Conservation (phyloP, 2,797 vertebrate species). For the Typhlichthys eigenmanni region DNA sequence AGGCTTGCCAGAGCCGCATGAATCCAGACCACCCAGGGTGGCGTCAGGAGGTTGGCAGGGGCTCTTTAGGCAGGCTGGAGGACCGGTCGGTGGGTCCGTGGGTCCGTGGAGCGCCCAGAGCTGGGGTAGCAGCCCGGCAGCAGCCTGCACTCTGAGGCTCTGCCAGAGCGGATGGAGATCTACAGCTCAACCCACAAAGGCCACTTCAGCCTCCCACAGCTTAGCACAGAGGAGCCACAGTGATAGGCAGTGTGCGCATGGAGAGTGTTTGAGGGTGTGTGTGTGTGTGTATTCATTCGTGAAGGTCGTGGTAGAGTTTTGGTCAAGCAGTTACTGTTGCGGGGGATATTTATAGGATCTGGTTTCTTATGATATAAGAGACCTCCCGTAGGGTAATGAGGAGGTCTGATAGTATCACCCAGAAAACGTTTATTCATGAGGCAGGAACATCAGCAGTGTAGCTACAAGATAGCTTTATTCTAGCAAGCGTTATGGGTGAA, state of each 20-base stretch:
- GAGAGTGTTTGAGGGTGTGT: conserved; percentile 24
- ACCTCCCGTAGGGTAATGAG: conserved; percentile 65
- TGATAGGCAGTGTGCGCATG: conserved; percentile 47
- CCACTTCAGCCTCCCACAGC: conserved; percentile 75
- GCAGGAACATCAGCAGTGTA: conserved; percentile 49
- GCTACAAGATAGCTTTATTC: conserved; percentile 45
- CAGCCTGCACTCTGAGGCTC: conserved; percentile 60
- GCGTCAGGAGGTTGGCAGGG: conserved; percentile 77
- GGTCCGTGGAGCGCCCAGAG: conserved; percentile 53
- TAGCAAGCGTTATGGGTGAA: not conserved
- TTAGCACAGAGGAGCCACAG: conserved; percentile 66
- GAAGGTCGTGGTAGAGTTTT: conserved; percentile 52
- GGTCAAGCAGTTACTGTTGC: conserved; percentile 47
- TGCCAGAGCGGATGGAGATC: conserved; percentile 72
- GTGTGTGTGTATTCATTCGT: conserved; percentile 38
- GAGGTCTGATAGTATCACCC: conserved; percentile 48
- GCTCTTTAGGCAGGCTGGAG: conserved; percentile 68
- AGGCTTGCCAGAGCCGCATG: conserved; percentile 74
- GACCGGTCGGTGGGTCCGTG: conserved; percentile 56
- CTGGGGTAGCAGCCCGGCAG: conserved; percentile 56
- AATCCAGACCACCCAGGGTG: conserved; percentile 81
- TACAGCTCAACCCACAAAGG: conserved; percentile 72
- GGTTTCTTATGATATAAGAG: conserved; percentile 61
- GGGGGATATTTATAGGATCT: conserved; percentile 74
- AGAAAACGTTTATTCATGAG: conserved; percentile 66